These are phyloP conservation scores for Cyprinella venusta DNA, from an alignment of 2,797 vertebrate species.

Conservation along the genomic window DNA sequence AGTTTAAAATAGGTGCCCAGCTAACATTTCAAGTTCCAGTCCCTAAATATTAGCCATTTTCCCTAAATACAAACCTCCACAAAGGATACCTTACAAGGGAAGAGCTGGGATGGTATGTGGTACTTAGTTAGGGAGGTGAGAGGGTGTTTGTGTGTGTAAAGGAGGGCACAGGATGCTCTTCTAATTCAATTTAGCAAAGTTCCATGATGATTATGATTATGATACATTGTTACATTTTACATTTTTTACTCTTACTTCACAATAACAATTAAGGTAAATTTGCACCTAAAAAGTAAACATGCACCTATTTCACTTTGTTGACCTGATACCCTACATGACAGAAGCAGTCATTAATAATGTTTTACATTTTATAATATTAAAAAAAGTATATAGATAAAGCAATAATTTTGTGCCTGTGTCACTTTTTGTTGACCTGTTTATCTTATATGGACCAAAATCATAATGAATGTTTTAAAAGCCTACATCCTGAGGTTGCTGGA, in stretches of 20 bases:
- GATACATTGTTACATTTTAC: not conserved
- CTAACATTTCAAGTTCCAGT: conserved; percentile 84
- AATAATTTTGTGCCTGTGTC: not conserved
- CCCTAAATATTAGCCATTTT: conserved; percentile 87
- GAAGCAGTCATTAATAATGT: not conserved
- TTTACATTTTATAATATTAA: not conserved
- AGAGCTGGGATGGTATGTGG: conserved; percentile 71
- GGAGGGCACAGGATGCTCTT: conserved; percentile 42
- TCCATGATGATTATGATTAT: not conserved
- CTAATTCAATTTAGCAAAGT: conserved; percentile 49
- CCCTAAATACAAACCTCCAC: conserved; percentile 83
- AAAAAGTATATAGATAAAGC: not conserved
- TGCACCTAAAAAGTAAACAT: not conserved
- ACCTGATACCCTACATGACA: not conserved
- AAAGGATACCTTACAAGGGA: conserved; percentile 84
- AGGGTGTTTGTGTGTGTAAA: conserved; percentile 43
- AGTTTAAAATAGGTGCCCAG: conserved; percentile 82
- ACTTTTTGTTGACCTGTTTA: not conserved
- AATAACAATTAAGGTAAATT: not conserved
- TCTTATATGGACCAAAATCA: not conserved
- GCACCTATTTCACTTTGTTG: not conserved
- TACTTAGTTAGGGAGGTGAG: conserved; percentile 59
- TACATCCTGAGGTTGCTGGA: conserved; percentile 33
- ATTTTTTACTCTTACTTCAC: not conserved
- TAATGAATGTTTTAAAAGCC: not conserved